Conservation (phyloP, 1,140 invertebrate species). For the Chionoecetes opilio region DNA sequence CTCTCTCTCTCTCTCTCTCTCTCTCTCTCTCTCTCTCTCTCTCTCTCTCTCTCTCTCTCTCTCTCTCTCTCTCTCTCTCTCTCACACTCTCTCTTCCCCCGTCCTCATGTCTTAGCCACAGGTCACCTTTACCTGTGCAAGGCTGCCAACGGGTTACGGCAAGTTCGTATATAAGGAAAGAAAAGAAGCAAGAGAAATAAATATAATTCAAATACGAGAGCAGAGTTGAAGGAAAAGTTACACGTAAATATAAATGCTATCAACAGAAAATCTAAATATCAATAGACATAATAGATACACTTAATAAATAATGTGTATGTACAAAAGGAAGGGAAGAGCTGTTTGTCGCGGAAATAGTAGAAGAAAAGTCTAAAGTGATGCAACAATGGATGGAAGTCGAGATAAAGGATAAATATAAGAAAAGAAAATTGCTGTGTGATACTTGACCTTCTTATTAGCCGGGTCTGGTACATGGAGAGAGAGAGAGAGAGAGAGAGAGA, state of each 20-base stretch:
- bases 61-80: neutral
- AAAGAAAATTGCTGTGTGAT: too few species aligned
- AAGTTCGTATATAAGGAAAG: neutral
- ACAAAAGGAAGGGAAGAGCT: neutral
- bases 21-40: slow-evolving; percentile 42
- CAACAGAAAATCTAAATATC: too few species aligned
- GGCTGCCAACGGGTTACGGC: neutral
- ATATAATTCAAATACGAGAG: neutral
- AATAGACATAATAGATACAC: neutral
- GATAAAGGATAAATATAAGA: too few species aligned
- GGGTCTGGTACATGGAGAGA: neutral
- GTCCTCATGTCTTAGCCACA: neutral
- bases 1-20: slow-evolving; percentile 35
- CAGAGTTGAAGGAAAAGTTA: neutral
- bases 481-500: neutral
- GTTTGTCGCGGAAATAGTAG: too few species aligned
- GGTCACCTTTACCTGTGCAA: neutral
- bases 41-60: neutral
- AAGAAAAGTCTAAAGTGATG: too few species aligned
- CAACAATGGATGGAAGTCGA: too few species aligned
- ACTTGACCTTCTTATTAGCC: too few species aligned
- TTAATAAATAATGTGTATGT: too few species aligned
- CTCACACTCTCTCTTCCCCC: neutral
- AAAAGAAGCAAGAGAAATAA: neutral
- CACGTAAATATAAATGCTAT: neutral